Percentiles rank a stretch among this genome's conserved stretches.
Conservation (phyloP, 1,140 invertebrate species). For the Archivesica marissinica region DNA sequence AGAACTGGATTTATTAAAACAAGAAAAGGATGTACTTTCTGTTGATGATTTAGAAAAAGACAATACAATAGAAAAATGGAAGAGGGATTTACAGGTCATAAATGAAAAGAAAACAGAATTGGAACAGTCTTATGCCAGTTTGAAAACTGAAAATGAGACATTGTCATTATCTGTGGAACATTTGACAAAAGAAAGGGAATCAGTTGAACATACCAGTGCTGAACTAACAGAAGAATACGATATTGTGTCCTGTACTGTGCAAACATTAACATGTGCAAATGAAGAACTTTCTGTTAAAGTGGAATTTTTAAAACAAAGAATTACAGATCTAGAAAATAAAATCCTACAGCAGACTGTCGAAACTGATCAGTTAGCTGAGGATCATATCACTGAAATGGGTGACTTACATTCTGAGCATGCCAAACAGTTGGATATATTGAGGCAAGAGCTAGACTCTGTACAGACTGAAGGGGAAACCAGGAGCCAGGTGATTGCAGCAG, state of each 20-base stretch:
- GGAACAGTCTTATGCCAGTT: background rate
- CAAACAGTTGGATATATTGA: conserved; percentile 28
- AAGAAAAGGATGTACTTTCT: conserved; percentile 21
- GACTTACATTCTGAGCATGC: background rate
- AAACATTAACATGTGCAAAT: background rate
- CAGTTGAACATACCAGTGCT: background rate
- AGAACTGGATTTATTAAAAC: conserved; percentile 37
- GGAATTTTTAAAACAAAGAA: background rate
- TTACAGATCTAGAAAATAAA: background rate
- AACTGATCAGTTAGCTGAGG: background rate
- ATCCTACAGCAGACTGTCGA: background rate
- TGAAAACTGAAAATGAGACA: background rate
- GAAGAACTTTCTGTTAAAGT: background rate
- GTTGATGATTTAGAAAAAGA: conserved; percentile 37
- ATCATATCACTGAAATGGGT: conserved; percentile 9
- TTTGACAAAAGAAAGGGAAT: background rate
- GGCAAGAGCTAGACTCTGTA: conserved; percentile 26
- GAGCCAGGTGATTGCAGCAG: background rate
- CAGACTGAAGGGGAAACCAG: background rate
- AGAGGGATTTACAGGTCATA: background rate
- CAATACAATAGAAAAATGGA: conserved; percentile 13
- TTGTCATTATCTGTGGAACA: background rate
- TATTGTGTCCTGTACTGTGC: background rate
- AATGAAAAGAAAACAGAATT: conserved; percentile 18
- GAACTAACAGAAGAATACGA: conserved; percentile 9